Percentiles rank a stretch among this genome's conserved stretches.
Evolutionary conservation across 2,888 invertebrate species (phyloP).

Genomic region (Mycogona germanica): DNA sequence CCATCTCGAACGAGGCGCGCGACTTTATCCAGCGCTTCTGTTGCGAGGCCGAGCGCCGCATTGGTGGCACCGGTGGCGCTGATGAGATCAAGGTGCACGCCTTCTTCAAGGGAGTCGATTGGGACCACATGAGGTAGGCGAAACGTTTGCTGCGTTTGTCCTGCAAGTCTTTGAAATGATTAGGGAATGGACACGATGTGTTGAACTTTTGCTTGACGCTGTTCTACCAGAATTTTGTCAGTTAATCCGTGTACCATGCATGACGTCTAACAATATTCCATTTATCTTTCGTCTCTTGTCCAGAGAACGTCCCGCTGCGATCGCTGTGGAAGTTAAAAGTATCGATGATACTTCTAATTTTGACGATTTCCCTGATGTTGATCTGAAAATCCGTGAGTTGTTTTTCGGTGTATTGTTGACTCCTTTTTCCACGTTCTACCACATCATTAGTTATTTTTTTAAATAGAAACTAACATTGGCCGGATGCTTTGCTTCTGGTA

Average conservation of each 20-base stretch:
- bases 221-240: no score
- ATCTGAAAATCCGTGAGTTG: slow-evolving; percentile 88
- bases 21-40: slow-evolving; percentile 90
- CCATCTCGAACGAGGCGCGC: slow-evolving; percentile 94
- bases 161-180: no score
- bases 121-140: slow-evolving; percentile 85
- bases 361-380: slow-evolving; percentile 99
- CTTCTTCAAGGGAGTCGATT: slow-evolving; percentile 91
- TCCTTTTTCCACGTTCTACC: no score
- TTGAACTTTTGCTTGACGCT: no score
- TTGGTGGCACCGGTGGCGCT: slow-evolving; percentile 67
- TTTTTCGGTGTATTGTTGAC: no score
- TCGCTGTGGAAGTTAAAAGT: slow-evolving; percentile 92
- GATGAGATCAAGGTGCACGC: slow-evolving; percentile 82
- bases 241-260: no score
- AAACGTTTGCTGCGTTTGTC: background rate
- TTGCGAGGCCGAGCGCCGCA: slow-evolving; percentile 85
- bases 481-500: no score
- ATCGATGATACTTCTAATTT: slow-evolving; percentile 99
- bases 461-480: no score
- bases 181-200: no score
- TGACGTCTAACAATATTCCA: no score
- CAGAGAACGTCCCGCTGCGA: slow-evolving; percentile 88
- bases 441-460: no score
- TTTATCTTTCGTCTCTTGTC: slow-evolving; percentile 4